These are phyloP conservation scores for Panthera uncia DNA, from an alignment of 2,113 vertebrate genomes.

Conservation along the genomic window DNA sequence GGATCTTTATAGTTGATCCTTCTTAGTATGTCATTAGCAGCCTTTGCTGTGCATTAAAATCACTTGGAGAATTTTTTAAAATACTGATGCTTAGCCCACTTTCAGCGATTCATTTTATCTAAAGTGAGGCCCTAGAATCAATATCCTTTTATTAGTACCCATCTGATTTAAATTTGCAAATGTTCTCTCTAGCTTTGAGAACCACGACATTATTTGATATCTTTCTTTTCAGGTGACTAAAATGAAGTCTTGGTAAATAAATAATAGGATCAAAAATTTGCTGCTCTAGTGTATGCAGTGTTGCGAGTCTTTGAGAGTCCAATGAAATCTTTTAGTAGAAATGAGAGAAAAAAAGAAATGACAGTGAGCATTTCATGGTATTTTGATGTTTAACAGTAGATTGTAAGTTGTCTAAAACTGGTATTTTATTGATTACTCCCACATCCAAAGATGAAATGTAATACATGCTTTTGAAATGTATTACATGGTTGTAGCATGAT, in stretches of 20 bases:
- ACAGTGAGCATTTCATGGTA: neutral
- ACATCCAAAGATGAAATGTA: neutral
- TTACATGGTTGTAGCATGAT: neutral
- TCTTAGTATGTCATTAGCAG: neutral
- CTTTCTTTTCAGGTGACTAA: constrained; percentile 32
- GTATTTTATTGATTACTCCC: constrained; percentile 20
- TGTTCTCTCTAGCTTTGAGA: neutral
- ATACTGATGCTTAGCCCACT: neutral
- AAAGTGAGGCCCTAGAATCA: neutral
- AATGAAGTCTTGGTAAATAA: constrained; percentile 43
- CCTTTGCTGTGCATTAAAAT: neutral
- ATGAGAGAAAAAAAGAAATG: neutral
- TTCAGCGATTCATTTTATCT: neutral
- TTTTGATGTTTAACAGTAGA: neutral
- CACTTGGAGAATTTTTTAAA: constrained; percentile 17
- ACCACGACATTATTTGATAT: neutral
- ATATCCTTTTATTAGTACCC: neutral
- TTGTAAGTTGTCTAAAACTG: neutral
- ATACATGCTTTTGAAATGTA: neutral
- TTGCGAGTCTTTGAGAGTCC: neutral
- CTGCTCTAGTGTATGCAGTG: neutral
- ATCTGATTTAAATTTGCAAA: constrained; percentile 13
- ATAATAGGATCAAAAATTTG: neutral
- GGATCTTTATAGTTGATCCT: neutral
- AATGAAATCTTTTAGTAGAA: constrained; percentile 14